Evolutionary conservation across 1,140 invertebrate species (phyloP).

Genomic region (Heliconius melpomene): DNA sequence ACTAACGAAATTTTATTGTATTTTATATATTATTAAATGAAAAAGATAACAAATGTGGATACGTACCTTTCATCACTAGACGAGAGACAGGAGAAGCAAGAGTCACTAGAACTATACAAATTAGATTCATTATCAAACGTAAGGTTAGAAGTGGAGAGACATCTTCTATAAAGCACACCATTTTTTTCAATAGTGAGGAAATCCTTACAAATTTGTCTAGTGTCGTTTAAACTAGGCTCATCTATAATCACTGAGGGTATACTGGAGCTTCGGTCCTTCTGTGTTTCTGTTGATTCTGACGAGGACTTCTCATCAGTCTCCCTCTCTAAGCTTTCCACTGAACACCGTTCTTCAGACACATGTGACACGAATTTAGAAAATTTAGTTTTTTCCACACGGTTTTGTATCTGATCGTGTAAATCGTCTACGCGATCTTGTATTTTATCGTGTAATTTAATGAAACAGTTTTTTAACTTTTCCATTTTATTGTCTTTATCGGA

Average conservation of each 20-base stretch:
- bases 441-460: constrained; percentile 71
- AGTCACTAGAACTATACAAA: constrained; percentile 59
- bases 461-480: constrained; percentile 64
- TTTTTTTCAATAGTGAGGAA: constrained; percentile 64
- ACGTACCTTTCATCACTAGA: constrained; percentile 64
- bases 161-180: constrained; percentile 53
- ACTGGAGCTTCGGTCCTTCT: constrained; percentile 30
- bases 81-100: constrained; percentile 59
- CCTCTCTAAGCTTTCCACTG: constrained; percentile 48
- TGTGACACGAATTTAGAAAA: constrained; percentile 69
- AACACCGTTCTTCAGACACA: constrained; percentile 63
- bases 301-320: constrained; percentile 49
- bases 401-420: constrained; percentile 74
- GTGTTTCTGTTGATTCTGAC: constrained; percentile 42
- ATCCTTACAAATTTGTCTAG: constrained; percentile 57
- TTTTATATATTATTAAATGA: no score
- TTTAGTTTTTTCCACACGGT: constrained; percentile 66
- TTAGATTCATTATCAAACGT: constrained; percentile 49
- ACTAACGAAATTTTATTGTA: no score
- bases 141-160: constrained; percentile 61
- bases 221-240: constrained; percentile 50
- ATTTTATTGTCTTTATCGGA: constrained; percentile 69
- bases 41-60: background rate
- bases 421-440: constrained; percentile 75
- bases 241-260: constrained; percentile 67